Percentiles rank a stretch among this genome's conserved stretches.
Evolutionary conservation across 2,888 invertebrate genomes (phyloP).

Genomic region (Heliconius hortense): DNA sequence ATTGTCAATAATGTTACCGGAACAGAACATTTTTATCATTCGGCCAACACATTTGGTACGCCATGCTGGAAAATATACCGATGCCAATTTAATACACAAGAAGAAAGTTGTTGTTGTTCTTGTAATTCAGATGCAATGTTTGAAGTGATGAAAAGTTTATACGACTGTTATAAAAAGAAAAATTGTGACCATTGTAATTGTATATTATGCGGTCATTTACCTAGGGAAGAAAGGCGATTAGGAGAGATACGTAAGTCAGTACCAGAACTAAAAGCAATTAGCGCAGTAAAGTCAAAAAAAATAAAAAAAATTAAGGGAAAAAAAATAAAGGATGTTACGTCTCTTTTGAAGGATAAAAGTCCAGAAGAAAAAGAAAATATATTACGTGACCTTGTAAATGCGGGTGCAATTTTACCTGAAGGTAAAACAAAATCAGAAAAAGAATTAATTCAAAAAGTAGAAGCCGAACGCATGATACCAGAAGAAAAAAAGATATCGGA

Average conservation of each 20-base stretch:
- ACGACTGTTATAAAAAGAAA: conserved; percentile 69
- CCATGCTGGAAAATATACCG: conserved; percentile 49
- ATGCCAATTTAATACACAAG: conserved; percentile 53
- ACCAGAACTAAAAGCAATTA: conserved; percentile 28
- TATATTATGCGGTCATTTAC: conserved; percentile 61
- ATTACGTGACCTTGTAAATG: conserved; percentile 40
- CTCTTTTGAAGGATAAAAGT: conserved; percentile 49
- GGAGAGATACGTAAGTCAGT: conserved; percentile 48
- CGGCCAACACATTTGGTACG: conserved; percentile 13
- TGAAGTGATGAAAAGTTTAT: conserved; percentile 71
- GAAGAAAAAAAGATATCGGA: conserved; percentile 31
- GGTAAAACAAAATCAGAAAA: conserved; percentile 46
- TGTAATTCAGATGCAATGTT: conserved; percentile 73
- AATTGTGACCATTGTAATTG: conserved; percentile 66
- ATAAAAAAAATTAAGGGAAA: conserved; percentile 43
- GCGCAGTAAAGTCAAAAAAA: conserved; percentile 42
- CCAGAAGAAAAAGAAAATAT: conserved; percentile 47
- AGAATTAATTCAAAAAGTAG: conserved; percentile 43
- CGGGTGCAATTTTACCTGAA: conserved; percentile 44
- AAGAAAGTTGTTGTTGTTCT: conserved; percentile 61
- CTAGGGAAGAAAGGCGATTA: conserved; percentile 47
- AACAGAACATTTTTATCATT: not conserved
- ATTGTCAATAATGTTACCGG: conserved; percentile 10
- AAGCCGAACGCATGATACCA: conserved; percentile 43
- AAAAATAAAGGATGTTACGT: conserved; percentile 46